Conservation (phyloP, 64 coral and sea anemone species). For the Platygyra sinensis region DNA sequence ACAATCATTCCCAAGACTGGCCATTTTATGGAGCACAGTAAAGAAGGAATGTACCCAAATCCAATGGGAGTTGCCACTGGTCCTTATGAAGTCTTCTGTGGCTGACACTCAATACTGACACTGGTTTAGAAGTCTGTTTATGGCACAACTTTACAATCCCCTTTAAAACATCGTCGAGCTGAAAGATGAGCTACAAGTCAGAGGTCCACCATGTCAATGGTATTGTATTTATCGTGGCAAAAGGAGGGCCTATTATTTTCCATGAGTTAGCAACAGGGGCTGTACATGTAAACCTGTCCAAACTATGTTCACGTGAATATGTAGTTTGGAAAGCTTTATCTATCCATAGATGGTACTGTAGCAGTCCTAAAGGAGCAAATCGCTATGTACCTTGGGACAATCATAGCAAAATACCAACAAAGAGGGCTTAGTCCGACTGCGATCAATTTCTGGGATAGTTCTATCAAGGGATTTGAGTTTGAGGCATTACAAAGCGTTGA, state of each 20-base stretch:
- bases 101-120: neutral
- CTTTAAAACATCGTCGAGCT: slow-evolving; percentile 48
- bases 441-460: slow-evolving; percentile 48
- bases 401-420: slow-evolving; percentile 36
- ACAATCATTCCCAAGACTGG: slow-evolving; percentile 51
- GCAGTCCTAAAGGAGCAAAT: slow-evolving; percentile 19
- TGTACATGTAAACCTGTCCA: slow-evolving; percentile 4
- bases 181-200: slow-evolving; percentile 20
- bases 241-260: slow-evolving; percentile 36
- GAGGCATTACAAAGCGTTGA: slow-evolving; percentile 51
- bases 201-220: slow-evolving; percentile 9
- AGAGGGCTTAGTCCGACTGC: neutral
- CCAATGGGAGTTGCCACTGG: slow-evolving; percentile 31
- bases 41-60: slow-evolving; percentile 52
- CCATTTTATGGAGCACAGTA: slow-evolving; percentile 46
- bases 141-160: slow-evolving; percentile 54
- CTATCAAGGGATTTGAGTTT: slow-evolving; percentile 21
- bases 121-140: slow-evolving; percentile 34
- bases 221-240: no score
- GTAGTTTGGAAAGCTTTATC: slow-evolving; percentile 9
- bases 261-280: slow-evolving; percentile 31
- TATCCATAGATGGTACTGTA: slow-evolving; percentile 36
- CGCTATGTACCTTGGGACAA: neutral
- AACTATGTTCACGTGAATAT: slow-evolving; percentile 41
- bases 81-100: slow-evolving; percentile 41